Evolutionary conservation across 2,888 invertebrate species (phyloP).

Genomic region (Caenorhabditis auriculariae): DNA sequence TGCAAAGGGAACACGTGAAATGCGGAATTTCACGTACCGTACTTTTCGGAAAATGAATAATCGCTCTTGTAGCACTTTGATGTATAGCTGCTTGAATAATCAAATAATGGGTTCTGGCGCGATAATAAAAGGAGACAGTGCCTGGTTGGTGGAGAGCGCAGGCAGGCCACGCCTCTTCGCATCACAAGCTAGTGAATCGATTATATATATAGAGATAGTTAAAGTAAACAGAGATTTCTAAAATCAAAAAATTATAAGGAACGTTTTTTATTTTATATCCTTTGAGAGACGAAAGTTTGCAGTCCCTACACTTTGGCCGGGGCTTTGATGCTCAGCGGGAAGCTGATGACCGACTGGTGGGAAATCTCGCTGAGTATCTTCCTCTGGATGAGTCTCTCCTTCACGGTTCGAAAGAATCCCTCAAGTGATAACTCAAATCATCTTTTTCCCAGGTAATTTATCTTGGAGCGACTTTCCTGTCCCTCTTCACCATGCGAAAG

Average conservation of each 20-base stretch:
- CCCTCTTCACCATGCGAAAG: constrained; percentile 47
- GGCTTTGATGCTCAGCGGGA: constrained; percentile 36
- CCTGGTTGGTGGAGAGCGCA: too few species aligned
- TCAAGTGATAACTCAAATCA: background rate
- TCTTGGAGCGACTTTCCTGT: constrained; percentile 38
- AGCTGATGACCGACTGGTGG: constrained; percentile 44
- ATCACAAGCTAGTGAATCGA: too few species aligned
- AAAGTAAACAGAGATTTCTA: background rate
- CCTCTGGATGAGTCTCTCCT: constrained; percentile 51
- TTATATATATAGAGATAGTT: too few species aligned
- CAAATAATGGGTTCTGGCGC: too few species aligned
- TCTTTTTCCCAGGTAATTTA: constrained; percentile 34
- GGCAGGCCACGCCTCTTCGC: too few species aligned
- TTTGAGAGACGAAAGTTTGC: too few species aligned
- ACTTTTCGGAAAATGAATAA: too few species aligned
- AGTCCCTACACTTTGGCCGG: constrained; percentile 24
- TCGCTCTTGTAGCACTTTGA: too few species aligned
- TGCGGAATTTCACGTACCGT: too few species aligned
- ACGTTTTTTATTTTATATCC: background rate
- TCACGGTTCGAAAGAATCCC: constrained; percentile 13
- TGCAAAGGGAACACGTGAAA: too few species aligned
- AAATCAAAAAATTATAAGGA: background rate
- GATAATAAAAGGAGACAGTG: too few species aligned
- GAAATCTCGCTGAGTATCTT: constrained; percentile 50
- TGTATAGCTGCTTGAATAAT: too few species aligned